A percentile compares a stretch with the other conserved stretches of the same genome.
These are phyloP conservation scores for Mionectes macconnelli DNA, from an alignment of 2,113 vertebrate species.

Conservation along the genomic window DNA sequence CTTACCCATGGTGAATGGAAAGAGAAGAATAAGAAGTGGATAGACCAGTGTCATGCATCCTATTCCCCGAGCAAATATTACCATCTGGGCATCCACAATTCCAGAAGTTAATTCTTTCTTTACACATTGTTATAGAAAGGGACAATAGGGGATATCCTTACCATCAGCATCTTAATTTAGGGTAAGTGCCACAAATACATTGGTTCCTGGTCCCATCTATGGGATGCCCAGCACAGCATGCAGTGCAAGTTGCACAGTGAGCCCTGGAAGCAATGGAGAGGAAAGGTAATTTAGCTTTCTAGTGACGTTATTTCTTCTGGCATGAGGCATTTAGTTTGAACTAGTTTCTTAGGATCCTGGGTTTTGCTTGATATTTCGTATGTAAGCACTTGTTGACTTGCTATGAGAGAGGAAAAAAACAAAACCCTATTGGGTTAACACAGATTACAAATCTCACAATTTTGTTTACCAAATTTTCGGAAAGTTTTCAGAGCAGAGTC, in stretches of 20 bases:
- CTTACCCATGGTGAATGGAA: not conserved
- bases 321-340: not conserved
- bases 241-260: not conserved
- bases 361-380: not conserved
- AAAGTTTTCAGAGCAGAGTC: not conserved
- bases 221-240: not conserved
- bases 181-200: not conserved
- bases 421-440: not conserved
- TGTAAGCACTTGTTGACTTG: not conserved
- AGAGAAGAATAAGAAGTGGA: not conserved
- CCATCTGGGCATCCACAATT: not conserved
- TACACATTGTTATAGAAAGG: not conserved
- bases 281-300: not conserved
- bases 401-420: not conserved
- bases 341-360: not conserved
- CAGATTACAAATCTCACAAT: not conserved
- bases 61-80: not conserved
- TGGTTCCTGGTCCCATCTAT: not conserved
- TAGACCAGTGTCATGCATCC: fast-evolving
- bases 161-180: not conserved
- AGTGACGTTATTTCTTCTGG: not conserved
- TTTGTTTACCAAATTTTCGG: not conserved
- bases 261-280: not conserved
- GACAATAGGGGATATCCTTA: not conserved
- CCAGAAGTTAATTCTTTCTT: not conserved